These are phyloP conservation scores for Amazona vittata DNA, from an alignment of 2,113 vertebrate species.

Conservation along the genomic window DNA sequence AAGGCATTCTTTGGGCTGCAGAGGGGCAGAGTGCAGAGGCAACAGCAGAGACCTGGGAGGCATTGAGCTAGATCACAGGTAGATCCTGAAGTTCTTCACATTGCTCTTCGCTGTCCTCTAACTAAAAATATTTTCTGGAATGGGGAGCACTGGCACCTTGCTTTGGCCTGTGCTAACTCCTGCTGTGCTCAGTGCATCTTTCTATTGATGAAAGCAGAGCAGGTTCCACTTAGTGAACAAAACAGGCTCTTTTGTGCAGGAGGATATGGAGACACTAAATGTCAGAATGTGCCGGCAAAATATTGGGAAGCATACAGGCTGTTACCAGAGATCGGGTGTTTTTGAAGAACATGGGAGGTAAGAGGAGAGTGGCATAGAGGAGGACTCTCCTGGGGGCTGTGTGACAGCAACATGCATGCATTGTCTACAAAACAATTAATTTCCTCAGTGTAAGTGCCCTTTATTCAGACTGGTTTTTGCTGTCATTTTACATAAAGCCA, in stretches of 20 bases:
- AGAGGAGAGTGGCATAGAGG: not conserved
- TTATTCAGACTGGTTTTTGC: not conserved
- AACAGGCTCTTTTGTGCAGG: not conserved
- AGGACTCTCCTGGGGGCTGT: not conserved
- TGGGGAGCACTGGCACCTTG: not conserved
- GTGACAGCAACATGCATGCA: not conserved
- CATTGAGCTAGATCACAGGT: not conserved
- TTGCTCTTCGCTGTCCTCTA: not conserved
- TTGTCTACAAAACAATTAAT: not conserved
- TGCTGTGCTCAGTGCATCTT: not conserved
- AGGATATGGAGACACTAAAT: not conserved
- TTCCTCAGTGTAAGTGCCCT: not conserved
- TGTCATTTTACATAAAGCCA: not conserved
- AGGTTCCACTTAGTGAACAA: not conserved
- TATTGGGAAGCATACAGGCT: not conserved
- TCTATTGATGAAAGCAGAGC: not conserved
- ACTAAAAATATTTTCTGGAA: conserved; percentile 28
- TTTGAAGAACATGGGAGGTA: not conserved
- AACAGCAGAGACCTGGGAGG: not conserved
- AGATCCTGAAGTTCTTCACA: not conserved
- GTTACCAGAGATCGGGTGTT: not conserved
- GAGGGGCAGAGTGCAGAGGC: not conserved
- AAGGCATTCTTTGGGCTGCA: not conserved
- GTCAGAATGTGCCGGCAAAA: not conserved
- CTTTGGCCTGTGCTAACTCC: not conserved